Base-by-base conservation (phyloP, 2,888 invertebrate genomes). In the Trachelus troglodyta region DNA sequence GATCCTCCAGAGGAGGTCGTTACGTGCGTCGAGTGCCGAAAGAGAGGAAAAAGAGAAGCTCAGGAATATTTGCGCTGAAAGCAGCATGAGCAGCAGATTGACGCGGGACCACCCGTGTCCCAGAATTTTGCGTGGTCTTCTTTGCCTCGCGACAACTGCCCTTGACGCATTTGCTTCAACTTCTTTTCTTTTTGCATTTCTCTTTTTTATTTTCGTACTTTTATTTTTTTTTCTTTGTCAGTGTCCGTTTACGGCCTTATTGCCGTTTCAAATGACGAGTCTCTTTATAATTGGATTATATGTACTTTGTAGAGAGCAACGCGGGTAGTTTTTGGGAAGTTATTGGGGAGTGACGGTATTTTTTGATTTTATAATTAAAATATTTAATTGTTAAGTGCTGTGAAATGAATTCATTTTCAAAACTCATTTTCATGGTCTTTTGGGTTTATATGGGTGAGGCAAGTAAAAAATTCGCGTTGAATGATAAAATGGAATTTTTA, bases 1-100 rank as follows among this genome's bases (percentile, higher is more conserved):
- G 56, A 56, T 56, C 56, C 56, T 56, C 23, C 56, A 2, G 56
- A 56, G 76, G 77, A 80, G 81, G 80, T 83, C 83, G 84, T 84
- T 88, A 86, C 84, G 82, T 83, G 85, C 83, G 79, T 80, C 80
- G 82, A 81, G 81, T 84, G 82, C 78, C 84, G 82, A 87, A 87
- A 84, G 82, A 85, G 83, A 81, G 81, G 78, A 79, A 78, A 81
- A 82, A 69, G 77, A 80, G 79, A 73, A 85, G 85, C 88, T 87
- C 85, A 84, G 85, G 87, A 87, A 89, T 90, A 90, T 90, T 90
- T 90, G 89, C 87, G 87, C 89, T 87, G 87, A 90, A 89, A 89
- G 89, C 84, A 84, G 87, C 86, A 84, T 88, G 87, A 89, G 85
- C 88, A 89, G 80, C 83, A 88, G 89, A 90, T 89, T 90, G 90